These are phyloP conservation scores for Lepilemur septentrionalis DNA, from an alignment of 2,797 vertebrate species.

Conservation along the genomic window DNA sequence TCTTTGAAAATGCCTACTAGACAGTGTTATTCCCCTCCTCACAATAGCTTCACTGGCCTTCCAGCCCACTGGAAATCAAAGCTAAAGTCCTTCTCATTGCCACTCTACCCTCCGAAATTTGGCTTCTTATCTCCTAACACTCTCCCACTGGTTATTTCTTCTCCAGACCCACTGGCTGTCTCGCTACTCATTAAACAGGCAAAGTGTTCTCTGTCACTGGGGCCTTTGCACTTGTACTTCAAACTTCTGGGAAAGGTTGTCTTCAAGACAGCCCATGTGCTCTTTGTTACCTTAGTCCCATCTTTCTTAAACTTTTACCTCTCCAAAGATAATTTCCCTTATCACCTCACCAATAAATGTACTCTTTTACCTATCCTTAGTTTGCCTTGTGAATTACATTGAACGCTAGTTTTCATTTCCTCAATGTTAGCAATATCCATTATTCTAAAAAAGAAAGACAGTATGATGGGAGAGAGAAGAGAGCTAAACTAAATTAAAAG, in stretches of 20 bases:
- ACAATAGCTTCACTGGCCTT: background rate
- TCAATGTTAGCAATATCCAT: background rate
- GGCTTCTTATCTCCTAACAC: background rate
- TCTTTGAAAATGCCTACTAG: background rate
- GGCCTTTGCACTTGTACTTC: background rate
- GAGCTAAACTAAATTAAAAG: background rate
- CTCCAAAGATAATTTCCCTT: background rate
- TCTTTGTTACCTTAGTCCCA: background rate
- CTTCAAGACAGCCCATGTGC: background rate
- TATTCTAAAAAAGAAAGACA: background rate
- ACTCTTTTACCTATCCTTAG: background rate
- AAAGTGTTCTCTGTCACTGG: background rate
- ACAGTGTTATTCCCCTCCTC: background rate
- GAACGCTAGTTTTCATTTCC: background rate
- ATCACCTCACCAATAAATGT: background rate
- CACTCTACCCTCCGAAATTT: rapidly evolving
- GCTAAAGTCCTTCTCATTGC: background rate
- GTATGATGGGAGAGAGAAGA: background rate
- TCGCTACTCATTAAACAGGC: background rate
- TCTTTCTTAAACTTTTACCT: background rate
- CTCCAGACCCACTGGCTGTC: background rate
- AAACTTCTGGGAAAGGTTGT: background rate
- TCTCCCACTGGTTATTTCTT: background rate
- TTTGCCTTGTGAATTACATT: background rate
- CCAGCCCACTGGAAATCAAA: background rate